These are phyloP conservation scores for Drosophila kepulauana DNA, from an alignment of 1,140 invertebrate genomes.

Conservation along the genomic window DNA sequence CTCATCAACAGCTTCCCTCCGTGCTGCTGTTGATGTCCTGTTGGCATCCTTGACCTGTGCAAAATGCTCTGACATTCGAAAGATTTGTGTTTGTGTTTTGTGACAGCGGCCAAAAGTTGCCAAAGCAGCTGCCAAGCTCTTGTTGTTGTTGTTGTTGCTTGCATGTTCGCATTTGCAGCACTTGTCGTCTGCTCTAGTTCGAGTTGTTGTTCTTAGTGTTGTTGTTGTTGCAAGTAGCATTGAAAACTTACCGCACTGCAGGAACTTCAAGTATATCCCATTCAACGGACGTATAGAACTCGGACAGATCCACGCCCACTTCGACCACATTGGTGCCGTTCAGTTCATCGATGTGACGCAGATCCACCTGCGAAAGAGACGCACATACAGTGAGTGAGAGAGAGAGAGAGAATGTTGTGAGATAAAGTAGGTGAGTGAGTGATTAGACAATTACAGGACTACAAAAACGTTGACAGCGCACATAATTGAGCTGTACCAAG, in stretches of 20 bases:
- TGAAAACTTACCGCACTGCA: conserved; percentile 90
- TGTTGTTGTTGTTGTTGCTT: conserved; percentile 24
- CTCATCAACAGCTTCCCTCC: conserved; percentile 25
- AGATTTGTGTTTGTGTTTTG: conserved; percentile 80
- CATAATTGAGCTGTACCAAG: conserved; percentile 49
- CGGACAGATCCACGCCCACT: conserved; percentile 95
- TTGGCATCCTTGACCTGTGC: conserved; percentile 69
- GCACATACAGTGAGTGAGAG: conserved; percentile 3
- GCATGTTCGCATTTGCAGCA: conserved; percentile 2
- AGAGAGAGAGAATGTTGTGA: conserved; percentile 1
- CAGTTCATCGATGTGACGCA: conserved; percentile 94
- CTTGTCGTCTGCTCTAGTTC: conserved; percentile 15
- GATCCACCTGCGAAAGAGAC: conserved; percentile 89
- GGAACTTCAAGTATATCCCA: conserved; percentile 99
- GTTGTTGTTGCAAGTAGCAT: neutral
- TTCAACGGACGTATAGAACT: conserved; percentile 98
- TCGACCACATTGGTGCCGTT: conserved; percentile 93
- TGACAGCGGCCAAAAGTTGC: conserved; percentile 74
- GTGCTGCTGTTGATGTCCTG: conserved; percentile 24
- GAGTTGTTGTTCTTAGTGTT: neutral
- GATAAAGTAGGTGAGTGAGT: conserved; percentile 19
- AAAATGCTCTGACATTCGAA: conserved; percentile 56
- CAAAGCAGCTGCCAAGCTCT: conserved; percentile 70
- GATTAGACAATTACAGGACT: conserved; percentile 64
- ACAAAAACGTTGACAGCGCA: conserved; percentile 51